These are phyloP conservation scores for Tyto alba DNA, from an alignment of 2,113 vertebrate genomes.

Conservation along the genomic window DNA sequence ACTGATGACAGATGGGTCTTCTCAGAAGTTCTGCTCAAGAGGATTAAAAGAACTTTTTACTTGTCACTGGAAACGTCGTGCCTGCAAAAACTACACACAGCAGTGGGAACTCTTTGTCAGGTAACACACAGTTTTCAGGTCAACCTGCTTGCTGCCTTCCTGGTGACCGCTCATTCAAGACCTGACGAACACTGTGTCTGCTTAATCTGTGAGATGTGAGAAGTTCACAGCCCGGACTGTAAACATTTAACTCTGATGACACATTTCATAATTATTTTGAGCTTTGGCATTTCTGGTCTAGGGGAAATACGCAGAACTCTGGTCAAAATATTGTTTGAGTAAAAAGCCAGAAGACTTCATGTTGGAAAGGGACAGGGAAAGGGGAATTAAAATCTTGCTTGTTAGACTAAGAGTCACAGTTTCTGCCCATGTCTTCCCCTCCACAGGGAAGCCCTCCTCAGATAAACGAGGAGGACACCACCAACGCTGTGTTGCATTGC, in stretches of 20 bases:
- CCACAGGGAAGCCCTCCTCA: too few relatives aligned
- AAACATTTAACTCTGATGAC: not conserved
- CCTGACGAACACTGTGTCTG: not conserved
- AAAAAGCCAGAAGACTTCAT: not conserved
- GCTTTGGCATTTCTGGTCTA: not conserved
- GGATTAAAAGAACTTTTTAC: not conserved
- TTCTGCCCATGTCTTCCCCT: fast-evolving
- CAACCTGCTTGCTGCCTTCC: not conserved
- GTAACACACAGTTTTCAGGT: not conserved
- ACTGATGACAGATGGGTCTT: not conserved
- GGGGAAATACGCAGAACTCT: not conserved
- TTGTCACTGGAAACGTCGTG: not conserved
- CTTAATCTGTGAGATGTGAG: not conserved
- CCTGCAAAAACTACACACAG: not conserved
- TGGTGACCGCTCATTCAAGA: not conserved
- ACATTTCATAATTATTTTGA: not conserved
- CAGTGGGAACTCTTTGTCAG: not conserved
- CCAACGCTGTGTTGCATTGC: fast-evolving
- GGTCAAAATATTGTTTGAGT: not conserved
- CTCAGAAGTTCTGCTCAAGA: not conserved
- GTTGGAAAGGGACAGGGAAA: not conserved
- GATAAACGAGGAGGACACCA: fast-evolving
- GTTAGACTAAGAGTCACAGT: not conserved
- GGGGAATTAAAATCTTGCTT: not conserved
- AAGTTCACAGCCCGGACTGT: not conserved